Evolutionary conservation across 1,140 invertebrate species (phyloP).

Genomic region (Batillaria attramentaria): DNA sequence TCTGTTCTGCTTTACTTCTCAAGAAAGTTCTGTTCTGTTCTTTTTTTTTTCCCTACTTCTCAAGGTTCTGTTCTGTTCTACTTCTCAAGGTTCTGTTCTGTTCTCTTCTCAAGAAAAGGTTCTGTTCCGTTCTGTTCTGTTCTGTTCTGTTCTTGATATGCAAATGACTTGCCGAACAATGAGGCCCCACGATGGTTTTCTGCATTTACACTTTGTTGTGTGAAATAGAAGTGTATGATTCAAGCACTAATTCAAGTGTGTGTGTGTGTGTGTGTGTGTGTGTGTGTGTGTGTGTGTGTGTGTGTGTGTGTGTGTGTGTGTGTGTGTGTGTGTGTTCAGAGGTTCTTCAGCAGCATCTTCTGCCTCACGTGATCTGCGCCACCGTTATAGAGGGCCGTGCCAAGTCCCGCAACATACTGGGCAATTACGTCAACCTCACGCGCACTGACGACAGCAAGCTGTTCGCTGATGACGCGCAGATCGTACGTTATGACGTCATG

Average conservation of each 20-base stretch:
- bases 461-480: constrained; percentile 71
- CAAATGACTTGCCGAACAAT: too few species aligned
- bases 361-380: constrained; percentile 80
- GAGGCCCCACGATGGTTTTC: too few species aligned
- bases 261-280: not conserved
- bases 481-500: constrained; percentile 73
- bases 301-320: not conserved
- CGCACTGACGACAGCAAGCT: constrained; percentile 73
- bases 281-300: not conserved
- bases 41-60: too few species aligned
- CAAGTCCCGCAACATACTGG: constrained; percentile 75
- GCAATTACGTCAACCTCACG: constrained; percentile 74
- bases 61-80: not conserved
- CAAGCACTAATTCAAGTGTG: too few species aligned
- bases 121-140: too few species aligned
- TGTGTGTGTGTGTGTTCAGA: constrained; percentile 64
- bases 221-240: too few species aligned
- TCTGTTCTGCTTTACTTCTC: too few species aligned
- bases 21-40: too few species aligned
- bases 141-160: too few species aligned
- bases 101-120: too few species aligned
- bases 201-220: too few species aligned
- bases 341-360: constrained; percentile 78
- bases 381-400: constrained; percentile 70
- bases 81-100: not conserved